Base-by-base conservation (phyloP, 2,113 vertebrate species). In the Stictonetta naevosa region DNA sequence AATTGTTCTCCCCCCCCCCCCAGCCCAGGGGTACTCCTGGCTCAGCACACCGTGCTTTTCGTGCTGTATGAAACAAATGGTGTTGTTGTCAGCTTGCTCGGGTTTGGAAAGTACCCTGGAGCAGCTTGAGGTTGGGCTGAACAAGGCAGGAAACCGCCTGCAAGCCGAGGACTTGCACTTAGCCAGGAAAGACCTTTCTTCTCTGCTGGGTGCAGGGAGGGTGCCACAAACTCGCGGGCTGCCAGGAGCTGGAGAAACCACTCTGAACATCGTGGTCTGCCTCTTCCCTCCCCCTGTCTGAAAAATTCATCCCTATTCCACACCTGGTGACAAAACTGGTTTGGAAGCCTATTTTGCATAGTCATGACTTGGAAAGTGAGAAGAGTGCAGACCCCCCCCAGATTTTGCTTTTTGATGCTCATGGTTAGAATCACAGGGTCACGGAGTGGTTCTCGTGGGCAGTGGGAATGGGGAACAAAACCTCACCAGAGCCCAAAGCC, bases 61-160 rank as follows among this genome's bases (percentile, higher is more conserved):
- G 23, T 0, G 0, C 62, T n/a, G 3, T 0, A 5, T 0, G 0
- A 46, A 79, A n/a, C 5, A 1, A 28, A 16, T 1, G 1, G 19
- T 40, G 50, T 16, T 74, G 38, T 2, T 77, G 31, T n/a, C 25
- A 28, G 34, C 31, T 52, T 56, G 44, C 8, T 36, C 60, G 52
- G 90, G 25, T 46, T 69, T 90, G 87, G 75, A 92, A 91, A 89
- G 83, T 34, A 64, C 93, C 78, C 16, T 6, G 62, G 68, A 56
- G 58, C 0, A 0, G 2, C 25, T 18, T 5, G 42, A 63, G 71
- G 29, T 21, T 8, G 4, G 14, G 36, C 52, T 75, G 75, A 83
- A 38, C 14, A 1, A 1, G 2, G 13, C 69, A 82, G 74, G 66
- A 84, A 71, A 31, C 31, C 0, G 4, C 28, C 52, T 22, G 44